phyloP scores from a whole-genome alignment of 2,797 vertebrate genomes.

The Acanthurus tractus region DNA sequence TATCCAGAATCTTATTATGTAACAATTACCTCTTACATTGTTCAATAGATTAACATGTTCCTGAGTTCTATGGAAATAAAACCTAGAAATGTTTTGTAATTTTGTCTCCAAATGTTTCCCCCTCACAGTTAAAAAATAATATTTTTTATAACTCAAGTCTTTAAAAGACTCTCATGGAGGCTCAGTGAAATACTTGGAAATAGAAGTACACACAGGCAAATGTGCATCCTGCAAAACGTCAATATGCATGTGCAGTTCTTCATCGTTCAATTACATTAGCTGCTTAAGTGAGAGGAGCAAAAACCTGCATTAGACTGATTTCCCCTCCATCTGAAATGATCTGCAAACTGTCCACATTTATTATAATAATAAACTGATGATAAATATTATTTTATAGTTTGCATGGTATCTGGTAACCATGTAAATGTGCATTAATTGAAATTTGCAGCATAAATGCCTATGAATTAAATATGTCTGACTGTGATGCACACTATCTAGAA shows the following conservation, averaged over 20 bases:
- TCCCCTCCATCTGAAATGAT: not conserved
- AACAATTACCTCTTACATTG: not conserved
- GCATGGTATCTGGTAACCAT: no score
- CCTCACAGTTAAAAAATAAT: not conserved
- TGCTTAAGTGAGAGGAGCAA: no score
- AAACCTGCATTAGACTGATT: not conserved
- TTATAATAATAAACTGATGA: not conserved
- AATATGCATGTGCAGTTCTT: not conserved
- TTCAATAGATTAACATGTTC: conserved; percentile 10
- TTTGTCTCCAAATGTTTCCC: no score
- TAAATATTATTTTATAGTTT: no score
- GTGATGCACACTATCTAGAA: not conserved
- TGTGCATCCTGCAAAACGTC: not conserved
- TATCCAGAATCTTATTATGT: conserved; percentile 13
- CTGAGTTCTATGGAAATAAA: conserved; percentile 11
- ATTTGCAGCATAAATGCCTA: no score
- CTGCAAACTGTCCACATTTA: not conserved
- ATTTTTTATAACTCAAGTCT: no score
- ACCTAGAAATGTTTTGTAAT: not conserved
- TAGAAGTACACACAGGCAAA: not conserved
- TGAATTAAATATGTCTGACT: no score
- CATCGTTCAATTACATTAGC: not conserved
- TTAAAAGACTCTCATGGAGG: not conserved
- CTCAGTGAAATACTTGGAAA: not conserved
- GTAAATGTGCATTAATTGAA: no score